Conservation (phyloP, 2,888 invertebrate genomes). For the Phortica magna region DNA sequence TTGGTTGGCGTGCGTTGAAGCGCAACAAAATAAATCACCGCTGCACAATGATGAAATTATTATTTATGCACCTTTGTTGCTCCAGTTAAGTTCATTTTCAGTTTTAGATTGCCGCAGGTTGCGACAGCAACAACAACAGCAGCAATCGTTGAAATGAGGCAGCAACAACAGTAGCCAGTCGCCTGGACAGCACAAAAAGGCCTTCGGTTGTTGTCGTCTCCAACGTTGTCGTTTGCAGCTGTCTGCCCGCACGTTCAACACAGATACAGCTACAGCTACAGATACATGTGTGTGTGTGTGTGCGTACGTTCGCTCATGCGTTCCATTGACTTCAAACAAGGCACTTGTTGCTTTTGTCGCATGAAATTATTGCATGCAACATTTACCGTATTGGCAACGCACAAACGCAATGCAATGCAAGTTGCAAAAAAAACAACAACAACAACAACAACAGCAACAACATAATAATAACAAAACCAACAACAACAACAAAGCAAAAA, state of each 20-base stretch:
- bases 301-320: conserved; percentile 7
- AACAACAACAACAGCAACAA: conserved; percentile 21
- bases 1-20: conserved; percentile 39
- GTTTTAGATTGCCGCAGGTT: conserved; percentile 43
- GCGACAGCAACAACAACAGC: conserved; percentile 27
- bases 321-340: conserved; percentile 27
- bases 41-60: conserved; percentile 76
- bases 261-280: conserved; percentile 21
- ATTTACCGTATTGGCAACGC: conserved; percentile 62
- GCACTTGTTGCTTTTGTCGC: conserved; percentile 58
- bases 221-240: conserved; percentile 36
- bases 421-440: background rate
- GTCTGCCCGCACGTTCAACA: conserved; percentile 32
- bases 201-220: background rate
- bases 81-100: conserved; percentile 69
- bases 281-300: conserved; percentile 17
- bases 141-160: conserved; percentile 26
- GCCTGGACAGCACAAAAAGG: conserved; percentile 13
- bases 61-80: conserved; percentile 70
- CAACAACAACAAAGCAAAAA: conserved; percentile 9
- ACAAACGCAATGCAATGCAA: conserved; percentile 11
- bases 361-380: conserved; percentile 73
- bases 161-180: conserved; percentile 19
- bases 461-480: background rate
- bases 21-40: conserved; percentile 74